phyloP scores from a whole-genome alignment of 2,797 vertebrate genomes.

The Rhinatrema bivittatum region DNA sequence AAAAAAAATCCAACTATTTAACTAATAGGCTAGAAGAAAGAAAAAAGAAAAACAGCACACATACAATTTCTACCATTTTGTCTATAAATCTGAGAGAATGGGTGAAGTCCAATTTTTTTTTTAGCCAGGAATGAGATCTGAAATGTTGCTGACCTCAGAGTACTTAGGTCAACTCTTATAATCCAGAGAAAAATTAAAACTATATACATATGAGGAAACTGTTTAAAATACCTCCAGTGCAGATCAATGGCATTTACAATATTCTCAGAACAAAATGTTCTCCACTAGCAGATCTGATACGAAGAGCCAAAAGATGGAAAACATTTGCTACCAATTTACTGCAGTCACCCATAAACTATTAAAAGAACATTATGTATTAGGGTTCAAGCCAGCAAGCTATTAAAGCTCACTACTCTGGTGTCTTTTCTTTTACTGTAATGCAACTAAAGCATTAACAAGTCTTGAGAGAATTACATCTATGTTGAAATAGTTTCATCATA shows the following conservation, averaged over 20 bases:
- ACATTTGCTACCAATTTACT: conserved; percentile 64
- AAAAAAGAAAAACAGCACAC: too few relatives aligned
- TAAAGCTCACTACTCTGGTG: conserved; percentile 48
- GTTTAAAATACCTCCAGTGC: conserved; percentile 40
- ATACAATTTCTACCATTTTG: too few relatives aligned
- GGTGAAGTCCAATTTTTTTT: too few relatives aligned
- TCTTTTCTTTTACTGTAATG: conserved; percentile 46
- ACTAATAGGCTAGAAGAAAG: too few relatives aligned
- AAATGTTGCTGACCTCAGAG: too few relatives aligned
- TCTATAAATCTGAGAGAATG: too few relatives aligned
- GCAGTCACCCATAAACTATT: conserved; percentile 67
- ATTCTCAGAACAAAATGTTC: conserved; percentile 63
- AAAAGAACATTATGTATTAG: conserved; percentile 68
- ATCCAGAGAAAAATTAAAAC: too few relatives aligned
- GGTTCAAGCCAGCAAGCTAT: conserved; percentile 65
- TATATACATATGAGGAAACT: conserved; percentile 26
- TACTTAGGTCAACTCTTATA: too few relatives aligned
- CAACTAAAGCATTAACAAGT: conserved; percentile 54
- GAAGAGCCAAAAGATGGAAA: conserved; percentile 62
- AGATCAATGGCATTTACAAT: conserved; percentile 56
- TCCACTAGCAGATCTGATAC: conserved; percentile 50
- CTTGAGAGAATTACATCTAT: conserved; percentile 42
- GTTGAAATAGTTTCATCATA: conserved; percentile 45
- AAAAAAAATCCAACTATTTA: too few relatives aligned
- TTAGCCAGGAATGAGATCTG: too few relatives aligned